Evolutionary conservation across 2,888 invertebrate genomes (phyloP).

Genomic region (Liodrosophila aerea): DNA sequence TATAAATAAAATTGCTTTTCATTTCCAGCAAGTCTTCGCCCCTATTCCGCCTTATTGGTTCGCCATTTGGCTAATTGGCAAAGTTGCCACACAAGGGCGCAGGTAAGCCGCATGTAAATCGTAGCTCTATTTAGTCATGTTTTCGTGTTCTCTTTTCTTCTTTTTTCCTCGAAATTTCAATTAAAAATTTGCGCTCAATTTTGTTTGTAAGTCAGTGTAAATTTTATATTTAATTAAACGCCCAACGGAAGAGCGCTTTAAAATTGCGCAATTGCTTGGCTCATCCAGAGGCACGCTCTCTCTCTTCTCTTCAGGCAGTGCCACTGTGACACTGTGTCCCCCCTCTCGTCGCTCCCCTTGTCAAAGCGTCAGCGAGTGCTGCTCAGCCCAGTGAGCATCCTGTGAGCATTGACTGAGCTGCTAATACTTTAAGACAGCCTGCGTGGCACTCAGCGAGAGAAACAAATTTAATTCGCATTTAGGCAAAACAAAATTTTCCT

Average conservation of each 20-base stretch:
- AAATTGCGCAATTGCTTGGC: constrained; percentile 58
- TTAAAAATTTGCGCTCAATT: constrained; percentile 29
- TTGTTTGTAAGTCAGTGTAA: constrained; percentile 37
- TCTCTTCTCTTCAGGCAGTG: constrained; percentile 7
- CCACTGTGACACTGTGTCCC: background rate
- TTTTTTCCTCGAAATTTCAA: constrained; percentile 30
- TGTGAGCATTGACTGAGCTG: constrained; percentile 50
- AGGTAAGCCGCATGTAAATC: constrained; percentile 1
- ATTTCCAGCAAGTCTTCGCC: background rate
- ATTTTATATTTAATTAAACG: constrained; percentile 67
- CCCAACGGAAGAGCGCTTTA: constrained; percentile 47
- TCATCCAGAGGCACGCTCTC: constrained; percentile 20
- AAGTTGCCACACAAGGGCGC: background rate
- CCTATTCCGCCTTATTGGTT: constrained; percentile 6
- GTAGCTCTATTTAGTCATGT: background rate
- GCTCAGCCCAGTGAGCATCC: background rate
- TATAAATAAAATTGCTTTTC: no score
- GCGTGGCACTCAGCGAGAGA: constrained; percentile 29
- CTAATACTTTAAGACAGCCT: constrained; percentile 72
- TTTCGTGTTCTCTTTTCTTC: constrained; percentile 4
- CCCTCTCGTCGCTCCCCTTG: background rate
- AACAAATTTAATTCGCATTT: constrained; percentile 74
- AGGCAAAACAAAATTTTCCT: constrained; percentile 41
- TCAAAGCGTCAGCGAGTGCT: background rate
- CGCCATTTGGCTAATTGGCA: constrained; percentile 13